These are phyloP conservation scores for Hybos culiciformis DNA, from an alignment of 2,888 invertebrate species.

Conservation along the genomic window DNA sequence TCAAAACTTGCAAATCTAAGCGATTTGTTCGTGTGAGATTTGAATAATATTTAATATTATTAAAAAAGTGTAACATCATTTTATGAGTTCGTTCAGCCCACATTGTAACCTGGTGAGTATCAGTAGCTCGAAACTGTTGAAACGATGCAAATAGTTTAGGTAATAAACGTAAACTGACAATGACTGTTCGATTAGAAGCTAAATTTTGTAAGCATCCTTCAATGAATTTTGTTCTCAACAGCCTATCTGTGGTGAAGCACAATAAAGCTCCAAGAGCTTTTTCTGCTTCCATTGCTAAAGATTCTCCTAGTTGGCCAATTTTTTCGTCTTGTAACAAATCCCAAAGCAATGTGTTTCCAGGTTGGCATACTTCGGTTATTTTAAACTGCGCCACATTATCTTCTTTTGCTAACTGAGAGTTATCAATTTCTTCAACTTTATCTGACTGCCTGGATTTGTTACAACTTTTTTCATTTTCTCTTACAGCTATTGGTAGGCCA, in stretches of 20 bases:
- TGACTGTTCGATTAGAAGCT: conserved; percentile 76
- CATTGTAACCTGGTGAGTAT: conserved; percentile 74
- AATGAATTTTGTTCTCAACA: conserved; percentile 85
- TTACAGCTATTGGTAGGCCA: conserved; percentile 7
- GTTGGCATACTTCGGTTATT: conserved; percentile 62
- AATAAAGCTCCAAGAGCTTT: conserved; percentile 79
- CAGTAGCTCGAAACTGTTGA: conserved; percentile 74
- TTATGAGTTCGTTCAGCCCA: conserved; percentile 88
- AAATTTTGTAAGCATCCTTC: conserved; percentile 87
- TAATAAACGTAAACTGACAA: conserved; percentile 73
- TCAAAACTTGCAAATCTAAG: conserved; percentile 20
- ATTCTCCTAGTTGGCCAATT: conserved; percentile 77
- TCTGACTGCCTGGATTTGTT: conserved; percentile 21
- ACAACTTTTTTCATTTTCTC: conserved; percentile 6
- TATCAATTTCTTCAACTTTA: conserved; percentile 25
- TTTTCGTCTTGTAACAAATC: conserved; percentile 84
- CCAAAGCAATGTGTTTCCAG: conserved; percentile 87
- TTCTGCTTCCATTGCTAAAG: conserved; percentile 83
- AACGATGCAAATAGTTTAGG: conserved; percentile 86
- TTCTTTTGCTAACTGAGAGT: conserved; percentile 22
- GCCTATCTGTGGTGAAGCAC: conserved; percentile 79
- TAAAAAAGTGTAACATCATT: conserved; percentile 88
- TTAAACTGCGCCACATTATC: conserved; percentile 23
- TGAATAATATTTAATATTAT: conserved; percentile 66
- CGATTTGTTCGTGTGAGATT: conserved; percentile 25